Evolutionary conservation across 2,797 vertebrate species (phyloP), one percentile per base, ranked within the genome.

Genomic region (Urophycis tenuis): DNA sequence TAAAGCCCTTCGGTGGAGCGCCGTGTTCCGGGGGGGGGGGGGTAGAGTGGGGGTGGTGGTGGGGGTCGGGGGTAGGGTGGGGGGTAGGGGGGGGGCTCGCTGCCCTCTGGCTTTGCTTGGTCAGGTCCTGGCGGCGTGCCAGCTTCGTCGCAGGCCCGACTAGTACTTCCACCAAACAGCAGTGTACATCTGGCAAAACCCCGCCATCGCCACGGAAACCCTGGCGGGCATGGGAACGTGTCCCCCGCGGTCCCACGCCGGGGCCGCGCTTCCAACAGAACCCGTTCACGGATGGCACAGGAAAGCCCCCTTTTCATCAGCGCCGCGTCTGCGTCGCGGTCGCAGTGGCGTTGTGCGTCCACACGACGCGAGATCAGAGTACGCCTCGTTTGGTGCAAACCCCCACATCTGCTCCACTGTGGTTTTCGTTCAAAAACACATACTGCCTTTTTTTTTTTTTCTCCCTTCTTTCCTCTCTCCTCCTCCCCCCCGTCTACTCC

Each of bases 61-160:
- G 70, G 70, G 70, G 10, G 32, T 5, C 15, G 45, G 19, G 45
- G 36, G 36, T 9, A 3, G 3, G 36, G 7, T 2, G 11, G 3
- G 36, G 36, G 36, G 11, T 72, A 78, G 83, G 73, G 75, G 72
- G 80, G 74, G 14, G 77, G 84, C 74, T 81, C 78, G 73, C 79
- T 86, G 83, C 89, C 90, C 90, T 91, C 89, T 89, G 90, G 87
- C 85, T 91, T 90, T 83, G 88, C 85, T 91, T 88, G 89, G 84
- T 83, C 60, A 83, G 71, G 80, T 77, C 71, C 82, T 89, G 88
- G 86, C 88, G 83, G 76, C 1, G 74, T 75, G 83, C 83, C 83
- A 83, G 82, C 78, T 81, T 84, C 71, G 75, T 69, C n/a, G 78
- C 84, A 86, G 81, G 82, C 84, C 83, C 74, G 89, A 79, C 81